Evolutionary conservation across 2,113 vertebrate genomes (phyloP), one percentile per base, ranked within the genome.

Genomic region (Tachycineta bicolor): DNA sequence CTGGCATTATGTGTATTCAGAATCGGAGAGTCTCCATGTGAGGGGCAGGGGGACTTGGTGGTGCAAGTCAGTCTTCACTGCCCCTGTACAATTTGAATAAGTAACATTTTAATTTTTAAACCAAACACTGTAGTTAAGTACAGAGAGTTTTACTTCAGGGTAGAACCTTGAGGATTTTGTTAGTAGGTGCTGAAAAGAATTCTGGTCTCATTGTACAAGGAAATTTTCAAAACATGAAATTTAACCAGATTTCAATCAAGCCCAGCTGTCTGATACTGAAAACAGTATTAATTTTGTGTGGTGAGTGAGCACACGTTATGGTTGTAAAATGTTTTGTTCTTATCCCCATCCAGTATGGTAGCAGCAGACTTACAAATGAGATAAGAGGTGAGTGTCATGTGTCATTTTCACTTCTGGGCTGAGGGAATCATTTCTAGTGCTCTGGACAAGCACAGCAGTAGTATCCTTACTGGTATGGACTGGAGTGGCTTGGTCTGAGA

Each of bases 361-460:
- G 39, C 34, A 60, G 39, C 31, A 12, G 33, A 25, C 60, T 86
- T 83, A 29, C 0, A 69, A 69, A 62, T 53, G 50, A 77, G 37
- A 17, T 44, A 20, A 3, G 21, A 63, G 20, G 23, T 33, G 39
- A 63, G 34, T 0, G 0, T 71, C 65, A 6, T 0, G 1, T 62
- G 18, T 78, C 26, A 7, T 25, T 55, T 69, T 65, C 37, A 12
- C 19, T 50, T 10, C 16, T 67, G 52, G 37, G 15, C 28, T 33
- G 6, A 75, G n/a, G 37, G 23, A 58, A 11, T 77, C 0, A 21
- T 80, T 74, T 83, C 59, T 62, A 31, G 29, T 28, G 46, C 26
- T 67, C 24, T 67, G 47, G 79, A 47, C 21, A 68, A 49, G 34
- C 22, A 39, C 44, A 56, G 11, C 62, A 47, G 34, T 10, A 50